Base-by-base conservation (phyloP, 2,888 invertebrate genomes). In the Drosophila colorata region DNA sequence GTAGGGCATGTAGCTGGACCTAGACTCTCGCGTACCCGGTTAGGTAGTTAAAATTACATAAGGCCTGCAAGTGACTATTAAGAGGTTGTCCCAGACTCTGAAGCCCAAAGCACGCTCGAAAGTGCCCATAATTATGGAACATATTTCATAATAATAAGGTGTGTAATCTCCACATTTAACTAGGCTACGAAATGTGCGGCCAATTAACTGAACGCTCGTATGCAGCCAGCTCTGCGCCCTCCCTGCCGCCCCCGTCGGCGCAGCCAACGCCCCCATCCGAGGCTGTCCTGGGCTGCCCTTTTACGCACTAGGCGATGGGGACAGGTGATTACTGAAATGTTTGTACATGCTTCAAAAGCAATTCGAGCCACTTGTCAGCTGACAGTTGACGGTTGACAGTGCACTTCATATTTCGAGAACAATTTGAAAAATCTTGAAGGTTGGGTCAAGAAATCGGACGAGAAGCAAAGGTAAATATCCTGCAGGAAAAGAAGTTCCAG, bases 91-190 rank as follows among this genome's bases (percentile, higher is more conserved):
- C 74, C 61, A 56, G 68, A 46, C 47, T 35, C 71, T 20, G 35
- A 49, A 61, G 37, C 53, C 47, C 41, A 28, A 25, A 51, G 38
- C 67, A 65, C 72, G 35, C 40, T 47, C 43, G 38, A 65, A 79
- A 74, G 78, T 79, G 83, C 60, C 74, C 87, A 83, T 83, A 83
- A 83, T 88, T 83, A 88, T 74, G 77, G 84, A 74, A 80, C 80
- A 83, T 83, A 83, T 83, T 88, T 83, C 88, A 83, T 88, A 83
- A 88, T 88, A 88, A 88, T 86, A 83, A 86, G 87, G 88, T 86
- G 88, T 86, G 88, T 82, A 88, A 82, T 82, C 83, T 79, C 47
- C 67, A 86, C 82, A 83, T 88, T 88, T 79, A 82, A 73, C 82
- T 88, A 76, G 80, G 63, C 80, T 51, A 68, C 71, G 40, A 63